These are phyloP conservation scores for Mastigias papua DNA, from an alignment of 30 jellyfish, hydroid and myxozoan species.

Conservation along the genomic window DNA sequence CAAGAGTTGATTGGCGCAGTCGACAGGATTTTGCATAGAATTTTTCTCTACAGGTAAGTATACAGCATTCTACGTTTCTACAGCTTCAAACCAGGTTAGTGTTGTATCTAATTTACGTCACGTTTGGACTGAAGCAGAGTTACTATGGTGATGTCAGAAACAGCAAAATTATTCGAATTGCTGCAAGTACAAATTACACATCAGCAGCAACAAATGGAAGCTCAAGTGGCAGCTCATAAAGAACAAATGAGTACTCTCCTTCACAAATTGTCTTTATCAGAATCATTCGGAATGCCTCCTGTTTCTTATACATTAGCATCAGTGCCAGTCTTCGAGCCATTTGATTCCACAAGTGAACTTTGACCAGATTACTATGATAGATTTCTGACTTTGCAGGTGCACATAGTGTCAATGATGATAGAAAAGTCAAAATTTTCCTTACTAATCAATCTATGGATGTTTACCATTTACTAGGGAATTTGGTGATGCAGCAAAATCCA, in stretches of 20 bases:
- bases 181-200: background rate
- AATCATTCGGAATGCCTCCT: background rate
- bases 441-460: background rate
- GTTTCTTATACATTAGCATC: background rate
- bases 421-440: background rate
- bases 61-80: background rate
- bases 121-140: background rate
- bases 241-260: background rate
- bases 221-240: background rate
- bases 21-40: background rate
- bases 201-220: background rate
- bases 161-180: background rate
- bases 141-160: background rate
- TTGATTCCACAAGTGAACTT: slow-evolving; percentile 15
- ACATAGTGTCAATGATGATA: background rate
- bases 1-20: background rate
- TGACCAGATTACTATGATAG: slow-evolving; percentile 30
- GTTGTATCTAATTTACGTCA: background rate
- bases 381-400: background rate
- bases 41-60: background rate
- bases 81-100: background rate
- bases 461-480: slow-evolving; percentile 1
- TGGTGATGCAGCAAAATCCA: slow-evolving; percentile 41
- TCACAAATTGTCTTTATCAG: background rate
- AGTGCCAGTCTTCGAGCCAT: slow-evolving; percentile 16